These are phyloP conservation scores for Passerculus sandwichensis DNA, from an alignment of 2,797 vertebrate species.

Conservation along the genomic window DNA sequence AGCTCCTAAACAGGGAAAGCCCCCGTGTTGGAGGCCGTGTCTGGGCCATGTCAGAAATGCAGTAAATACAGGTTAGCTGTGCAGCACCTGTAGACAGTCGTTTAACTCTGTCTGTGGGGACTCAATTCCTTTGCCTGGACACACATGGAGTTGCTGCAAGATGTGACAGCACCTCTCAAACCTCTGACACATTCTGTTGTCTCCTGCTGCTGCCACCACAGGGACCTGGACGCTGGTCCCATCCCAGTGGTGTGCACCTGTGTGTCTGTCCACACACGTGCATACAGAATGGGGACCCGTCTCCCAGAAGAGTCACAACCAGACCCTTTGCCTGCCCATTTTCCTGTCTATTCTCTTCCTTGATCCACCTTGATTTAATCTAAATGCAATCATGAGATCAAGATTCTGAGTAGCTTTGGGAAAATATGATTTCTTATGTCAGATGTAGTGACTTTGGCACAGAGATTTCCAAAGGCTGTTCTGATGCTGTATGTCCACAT, in stretches of 20 bases:
- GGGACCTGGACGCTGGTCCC: background rate
- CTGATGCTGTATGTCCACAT: fast-evolving
- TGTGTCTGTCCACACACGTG: fast-evolving
- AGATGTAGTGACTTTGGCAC: background rate
- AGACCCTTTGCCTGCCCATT: background rate
- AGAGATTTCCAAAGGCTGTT: background rate
- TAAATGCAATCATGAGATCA: background rate
- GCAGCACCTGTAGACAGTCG: background rate
- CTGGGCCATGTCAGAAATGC: background rate
- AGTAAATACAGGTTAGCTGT: background rate
- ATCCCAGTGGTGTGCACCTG: background rate
- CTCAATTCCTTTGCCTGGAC: background rate
- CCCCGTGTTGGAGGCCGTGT: fast-evolving
- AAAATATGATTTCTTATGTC: background rate
- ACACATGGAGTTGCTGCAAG: background rate
- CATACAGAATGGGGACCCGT: background rate
- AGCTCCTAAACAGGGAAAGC: background rate
- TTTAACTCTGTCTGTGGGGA: background rate
- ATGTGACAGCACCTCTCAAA: background rate
- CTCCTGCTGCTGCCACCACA: background rate
- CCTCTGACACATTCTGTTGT: background rate
- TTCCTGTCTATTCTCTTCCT: background rate
- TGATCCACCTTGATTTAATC: background rate
- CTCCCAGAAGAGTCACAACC: background rate
- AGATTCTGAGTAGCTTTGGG: background rate